Base-by-base conservation (phyloP, 2,797 vertebrate genomes). In the Mallotus villosus region DNA sequence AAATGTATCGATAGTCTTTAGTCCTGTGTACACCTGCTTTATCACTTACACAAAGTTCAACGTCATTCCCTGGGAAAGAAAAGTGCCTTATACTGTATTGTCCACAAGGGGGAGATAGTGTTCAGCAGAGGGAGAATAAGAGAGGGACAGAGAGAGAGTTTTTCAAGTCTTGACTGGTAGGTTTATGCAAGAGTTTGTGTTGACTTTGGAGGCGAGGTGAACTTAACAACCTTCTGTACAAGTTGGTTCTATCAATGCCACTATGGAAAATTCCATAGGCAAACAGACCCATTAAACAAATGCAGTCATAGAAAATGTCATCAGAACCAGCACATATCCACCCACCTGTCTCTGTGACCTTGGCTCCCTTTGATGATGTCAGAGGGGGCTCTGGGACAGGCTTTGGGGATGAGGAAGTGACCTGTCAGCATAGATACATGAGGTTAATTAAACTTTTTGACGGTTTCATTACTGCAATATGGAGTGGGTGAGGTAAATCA, bases 321-420 rank as follows among this genome's bases (percentile, higher is more conserved):
- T 46, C 11, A 46, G 3, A 46, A 46, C 8, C 41, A 12, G 41
- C 1, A 46, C 41, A 46, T 46, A n/a, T 58, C 21, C 46, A 34
- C 34, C 77, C 80, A 90, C 89, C 87, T 80, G 81, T 62, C 61
- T 79, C 74, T 70, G 60, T 68, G 5, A 72, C 6, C n/a, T 7
- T 76, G 67, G 11, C 3, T 53, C 71, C 82, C 0, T 76, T 34
- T 2, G 85, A 83, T 57, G 79, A 64, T 0, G 71, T 81, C 53
- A 87, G 68, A 0, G 90, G 89, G 1, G 90, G 90, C 53, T 86
- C 81, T 16, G 89, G 84, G 6, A 90, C 79, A 0, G 90, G 51
- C 51, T 55, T n/a, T 2, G 51, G 86, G 2, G 84, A 17, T 3
- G 82, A 19, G 16, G 82, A 63, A 0, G 86, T 89, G 53, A 77